A percentile compares a stretch with the other conserved stretches of the same genome.
Evolutionary conservation across 2,888 invertebrate species (phyloP).

Genomic region (Leucoptera coffeella): DNA sequence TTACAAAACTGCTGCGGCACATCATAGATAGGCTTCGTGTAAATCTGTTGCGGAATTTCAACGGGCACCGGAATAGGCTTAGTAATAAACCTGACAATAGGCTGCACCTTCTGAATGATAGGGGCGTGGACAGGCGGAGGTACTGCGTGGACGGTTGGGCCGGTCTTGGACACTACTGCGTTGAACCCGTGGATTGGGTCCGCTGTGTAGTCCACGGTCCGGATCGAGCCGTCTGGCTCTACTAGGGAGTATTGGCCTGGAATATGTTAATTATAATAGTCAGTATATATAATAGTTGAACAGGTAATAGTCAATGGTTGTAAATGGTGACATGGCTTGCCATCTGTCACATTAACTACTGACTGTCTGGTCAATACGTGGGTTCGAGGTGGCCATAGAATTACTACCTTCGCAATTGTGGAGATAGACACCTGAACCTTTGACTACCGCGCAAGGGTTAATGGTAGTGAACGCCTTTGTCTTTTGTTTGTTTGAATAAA

Average conservation of each 20-base stretch:
- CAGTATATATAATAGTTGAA: no score
- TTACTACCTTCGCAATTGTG: no score
- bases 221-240: constrained; percentile 45
- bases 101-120: neutral
- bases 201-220: constrained; percentile 53
- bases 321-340: no score
- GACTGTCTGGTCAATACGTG: no score
- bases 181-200: constrained; percentile 55
- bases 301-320: no score
- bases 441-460: no score
- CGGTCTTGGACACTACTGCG: constrained; percentile 47
- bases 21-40: constrained; percentile 13
- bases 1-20: constrained; percentile 16
- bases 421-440: no score
- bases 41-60: constrained; percentile 16
- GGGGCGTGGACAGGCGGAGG: constrained; percentile 14
- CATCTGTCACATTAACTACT: no score
- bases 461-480: no score
- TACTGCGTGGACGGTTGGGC: constrained; percentile 36
- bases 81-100: constrained; percentile 15
- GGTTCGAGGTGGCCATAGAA: no score
- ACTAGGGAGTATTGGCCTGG: constrained; percentile 47
- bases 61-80: constrained; percentile 32
- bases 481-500: no score
- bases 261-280: neutral